Percentiles rank a stretch among this genome's conserved stretches.
Evolutionary conservation across 2,797 vertebrate genomes (phyloP).

Genomic region (Phylloscopus collybita): DNA sequence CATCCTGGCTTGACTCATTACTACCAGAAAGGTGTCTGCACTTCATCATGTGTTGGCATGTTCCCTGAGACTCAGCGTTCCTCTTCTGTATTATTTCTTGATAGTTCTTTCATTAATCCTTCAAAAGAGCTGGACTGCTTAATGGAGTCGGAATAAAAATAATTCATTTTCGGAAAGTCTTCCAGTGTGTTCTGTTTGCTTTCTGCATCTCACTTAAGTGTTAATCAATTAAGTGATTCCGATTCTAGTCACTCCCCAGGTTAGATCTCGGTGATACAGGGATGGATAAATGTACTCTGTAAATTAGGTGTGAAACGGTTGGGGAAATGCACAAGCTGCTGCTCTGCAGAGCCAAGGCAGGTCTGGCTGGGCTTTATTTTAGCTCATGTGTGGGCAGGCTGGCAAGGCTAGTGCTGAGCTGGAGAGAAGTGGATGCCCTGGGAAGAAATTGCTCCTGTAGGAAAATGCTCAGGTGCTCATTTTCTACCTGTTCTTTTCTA

Average conservation of each 20-base stretch:
- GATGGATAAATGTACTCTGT: neutral
- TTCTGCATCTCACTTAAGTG: neutral
- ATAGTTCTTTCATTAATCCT: conserved; percentile 12
- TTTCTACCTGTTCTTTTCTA: neutral
- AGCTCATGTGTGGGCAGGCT: neutral
- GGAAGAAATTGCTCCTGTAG: neutral
- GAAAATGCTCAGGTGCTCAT: neutral
- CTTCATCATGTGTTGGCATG: neutral
- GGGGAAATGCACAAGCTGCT: neutral
- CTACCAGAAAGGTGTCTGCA: neutral
- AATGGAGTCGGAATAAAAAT: neutral
- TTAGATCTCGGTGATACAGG: accelerated
- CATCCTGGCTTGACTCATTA: neutral
- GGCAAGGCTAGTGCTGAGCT: neutral
- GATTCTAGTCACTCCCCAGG: conserved; percentile 5
- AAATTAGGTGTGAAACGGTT: conserved; percentile 32
- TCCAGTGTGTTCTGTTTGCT: neutral
- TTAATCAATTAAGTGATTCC: conserved; percentile 22
- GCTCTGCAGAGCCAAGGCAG: neutral
- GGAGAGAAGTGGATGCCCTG: neutral
- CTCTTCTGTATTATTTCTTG: neutral
- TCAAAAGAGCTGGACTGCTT: neutral
- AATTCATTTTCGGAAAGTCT: conserved; percentile 1
- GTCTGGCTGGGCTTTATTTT: conserved; percentile 1
- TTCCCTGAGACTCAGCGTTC: neutral